Evolutionary conservation across 2,113 vertebrate species (phyloP).

Genomic region (Regulus satrapa): DNA sequence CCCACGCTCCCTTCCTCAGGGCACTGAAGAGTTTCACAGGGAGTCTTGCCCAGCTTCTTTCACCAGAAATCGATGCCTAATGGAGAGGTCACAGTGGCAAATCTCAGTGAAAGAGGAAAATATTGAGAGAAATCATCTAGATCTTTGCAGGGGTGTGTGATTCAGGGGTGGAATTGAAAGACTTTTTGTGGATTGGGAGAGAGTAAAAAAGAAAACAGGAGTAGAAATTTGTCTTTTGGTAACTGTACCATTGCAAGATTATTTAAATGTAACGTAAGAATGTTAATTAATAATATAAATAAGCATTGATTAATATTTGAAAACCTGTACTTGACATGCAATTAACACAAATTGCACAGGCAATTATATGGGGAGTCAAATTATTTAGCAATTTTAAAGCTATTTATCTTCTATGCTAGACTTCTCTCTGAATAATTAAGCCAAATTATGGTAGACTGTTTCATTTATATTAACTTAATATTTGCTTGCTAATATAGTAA

Average conservation of each 20-base stretch:
- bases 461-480: constrained; percentile 28
- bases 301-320: constrained; percentile 62
- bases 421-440: constrained; percentile 62
- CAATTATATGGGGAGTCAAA: constrained; percentile 68
- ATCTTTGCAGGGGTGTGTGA: background rate
- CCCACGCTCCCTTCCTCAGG: background rate
- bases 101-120: background rate
- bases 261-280: constrained; percentile 45
- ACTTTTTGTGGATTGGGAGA: background rate
- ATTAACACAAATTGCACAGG: constrained; percentile 74
- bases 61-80: background rate
- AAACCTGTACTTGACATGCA: constrained; percentile 63
- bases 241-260: background rate
- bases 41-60: background rate
- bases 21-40: background rate
- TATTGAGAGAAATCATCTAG: background rate
- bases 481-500: background rate
- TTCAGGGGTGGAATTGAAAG: background rate
- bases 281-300: constrained; percentile 59
- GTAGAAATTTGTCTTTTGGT: background rate
- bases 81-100: background rate
- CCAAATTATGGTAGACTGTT: constrained; percentile 47
- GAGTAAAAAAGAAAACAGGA: background rate
- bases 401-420: constrained; percentile 52
- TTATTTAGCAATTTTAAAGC: constrained; percentile 62